Percentiles rank a stretch among this genome's conserved stretches.
phyloP scores from a whole-genome alignment of 2,113 vertebrate species.

The Nymphicus hollandicus region DNA sequence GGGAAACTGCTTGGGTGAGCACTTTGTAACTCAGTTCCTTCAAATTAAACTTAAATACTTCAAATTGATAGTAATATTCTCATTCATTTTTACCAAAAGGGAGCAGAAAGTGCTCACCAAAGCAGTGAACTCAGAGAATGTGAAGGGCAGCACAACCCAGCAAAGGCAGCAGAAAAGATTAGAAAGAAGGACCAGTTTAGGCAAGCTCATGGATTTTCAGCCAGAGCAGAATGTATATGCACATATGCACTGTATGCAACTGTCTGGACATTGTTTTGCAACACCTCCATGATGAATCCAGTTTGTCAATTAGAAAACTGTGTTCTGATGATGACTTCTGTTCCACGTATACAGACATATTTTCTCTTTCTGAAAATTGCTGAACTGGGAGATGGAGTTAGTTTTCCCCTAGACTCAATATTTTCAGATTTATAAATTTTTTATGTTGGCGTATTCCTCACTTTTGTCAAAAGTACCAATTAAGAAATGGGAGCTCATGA shows the following conservation, averaged over 20 bases:
- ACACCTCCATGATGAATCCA: neutral
- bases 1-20: neutral
- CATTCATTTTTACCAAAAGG: neutral
- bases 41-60: neutral
- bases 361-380: neutral
- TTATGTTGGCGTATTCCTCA: neutral
- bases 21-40: neutral
- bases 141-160: neutral
- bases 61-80: neutral
- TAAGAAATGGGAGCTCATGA: constrained; percentile 34
- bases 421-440: constrained; percentile 25
- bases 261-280: neutral
- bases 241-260: neutral
- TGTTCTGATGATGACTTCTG: neutral
- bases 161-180: neutral
- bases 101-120: neutral
- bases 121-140: neutral
- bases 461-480: constrained; percentile 31
- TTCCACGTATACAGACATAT: neutral
- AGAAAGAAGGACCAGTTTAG: neutral
- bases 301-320: neutral
- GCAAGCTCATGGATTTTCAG: neutral
- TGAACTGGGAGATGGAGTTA: neutral
- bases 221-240: rapidly evolving
- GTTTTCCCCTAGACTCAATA: constrained; percentile 1